Percentiles rank a stretch among this genome's conserved stretches.
These are phyloP conservation scores for Lepidurus couesii DNA, from an alignment of 1,140 invertebrate genomes.

Conservation along the genomic window DNA sequence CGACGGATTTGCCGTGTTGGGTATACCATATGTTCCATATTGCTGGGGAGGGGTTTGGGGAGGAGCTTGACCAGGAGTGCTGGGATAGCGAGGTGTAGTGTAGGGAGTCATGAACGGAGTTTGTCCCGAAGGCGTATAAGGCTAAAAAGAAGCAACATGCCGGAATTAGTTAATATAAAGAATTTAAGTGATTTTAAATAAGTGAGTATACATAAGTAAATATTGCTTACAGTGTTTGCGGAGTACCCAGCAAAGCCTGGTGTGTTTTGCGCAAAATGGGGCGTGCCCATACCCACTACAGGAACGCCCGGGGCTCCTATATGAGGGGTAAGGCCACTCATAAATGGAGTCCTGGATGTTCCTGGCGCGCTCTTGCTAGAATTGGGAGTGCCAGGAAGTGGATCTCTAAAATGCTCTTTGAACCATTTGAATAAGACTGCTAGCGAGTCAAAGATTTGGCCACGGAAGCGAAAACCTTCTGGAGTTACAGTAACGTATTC, in stretches of 20 bases:
- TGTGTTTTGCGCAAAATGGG: conserved; percentile 40
- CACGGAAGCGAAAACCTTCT: conserved; percentile 86
- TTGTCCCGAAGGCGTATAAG: conserved; percentile 82
- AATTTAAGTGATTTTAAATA: conserved; percentile 26
- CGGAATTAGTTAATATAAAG: too few relatives aligned
- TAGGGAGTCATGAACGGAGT: conserved; percentile 87
- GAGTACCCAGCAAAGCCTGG: conserved; percentile 41
- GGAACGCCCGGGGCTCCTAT: conserved; percentile 50
- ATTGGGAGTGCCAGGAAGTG: conserved; percentile 70
- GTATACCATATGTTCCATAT: conserved; percentile 21
- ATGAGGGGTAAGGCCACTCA: conserved; percentile 53
- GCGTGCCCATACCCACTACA: conserved; percentile 33
- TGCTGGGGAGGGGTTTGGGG: conserved; percentile 45
- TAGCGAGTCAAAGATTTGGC: conserved; percentile 79
- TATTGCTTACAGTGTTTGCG: conserved; percentile 38
- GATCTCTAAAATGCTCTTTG: conserved; percentile 93
- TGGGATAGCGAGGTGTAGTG: conserved; percentile 52
- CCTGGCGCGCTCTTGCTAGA: conserved; percentile 58
- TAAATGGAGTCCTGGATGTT: conserved; percentile 58
- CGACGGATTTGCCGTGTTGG: conserved; percentile 22
- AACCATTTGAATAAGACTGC: conserved; percentile 88
- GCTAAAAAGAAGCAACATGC: conserved; percentile 43
- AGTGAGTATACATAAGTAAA: conserved; percentile 36
- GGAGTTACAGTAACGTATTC: conserved; percentile 88
- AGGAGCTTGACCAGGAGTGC: conserved; percentile 26